phyloP scores from a whole-genome alignment of 2,888 invertebrate genomes.

The Plagodis dolabraria region DNA sequence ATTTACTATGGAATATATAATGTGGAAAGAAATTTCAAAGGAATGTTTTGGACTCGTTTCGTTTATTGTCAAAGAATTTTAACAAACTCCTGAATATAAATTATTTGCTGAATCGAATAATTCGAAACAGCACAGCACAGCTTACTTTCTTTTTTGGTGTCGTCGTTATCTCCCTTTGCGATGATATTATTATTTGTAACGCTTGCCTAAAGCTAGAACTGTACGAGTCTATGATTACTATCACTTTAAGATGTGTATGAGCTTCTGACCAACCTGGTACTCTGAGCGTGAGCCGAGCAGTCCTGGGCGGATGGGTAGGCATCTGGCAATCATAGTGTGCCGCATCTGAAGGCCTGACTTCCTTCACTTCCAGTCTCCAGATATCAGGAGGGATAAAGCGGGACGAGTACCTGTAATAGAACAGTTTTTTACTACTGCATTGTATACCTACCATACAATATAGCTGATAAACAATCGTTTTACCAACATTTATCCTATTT shows the following conservation, averaged over 20 bases:
- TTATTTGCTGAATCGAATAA: too few species aligned
- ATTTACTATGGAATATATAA: too few species aligned
- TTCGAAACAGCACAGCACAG: too few species aligned
- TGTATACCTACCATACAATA: neutral
- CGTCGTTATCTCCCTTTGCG: too few species aligned
- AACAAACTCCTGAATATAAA: too few species aligned
- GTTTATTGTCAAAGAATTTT: too few species aligned
- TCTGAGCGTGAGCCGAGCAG: constrained; percentile 70
- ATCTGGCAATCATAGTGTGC: constrained; percentile 78
- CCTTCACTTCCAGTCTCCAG: constrained; percentile 72
- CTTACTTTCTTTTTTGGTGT: too few species aligned
- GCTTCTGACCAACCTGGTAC: constrained; percentile 64
- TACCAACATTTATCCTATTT: neutral
- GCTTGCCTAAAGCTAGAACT: too few species aligned
- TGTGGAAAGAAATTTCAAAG: too few species aligned
- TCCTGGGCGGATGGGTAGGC: constrained; percentile 76
- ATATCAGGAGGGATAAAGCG: constrained; percentile 79
- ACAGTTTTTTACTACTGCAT: neutral
- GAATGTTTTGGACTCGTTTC: too few species aligned
- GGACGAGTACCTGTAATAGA: constrained; percentile 69
- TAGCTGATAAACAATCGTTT: neutral
- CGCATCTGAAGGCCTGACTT: constrained; percentile 73
- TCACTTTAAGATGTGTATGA: neutral
- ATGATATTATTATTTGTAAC: too few species aligned
- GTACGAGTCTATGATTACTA: too few species aligned